Base-by-base conservation (phyloP, 2,888 invertebrate species). In the Acanthosoma haemorrhoidale region DNA sequence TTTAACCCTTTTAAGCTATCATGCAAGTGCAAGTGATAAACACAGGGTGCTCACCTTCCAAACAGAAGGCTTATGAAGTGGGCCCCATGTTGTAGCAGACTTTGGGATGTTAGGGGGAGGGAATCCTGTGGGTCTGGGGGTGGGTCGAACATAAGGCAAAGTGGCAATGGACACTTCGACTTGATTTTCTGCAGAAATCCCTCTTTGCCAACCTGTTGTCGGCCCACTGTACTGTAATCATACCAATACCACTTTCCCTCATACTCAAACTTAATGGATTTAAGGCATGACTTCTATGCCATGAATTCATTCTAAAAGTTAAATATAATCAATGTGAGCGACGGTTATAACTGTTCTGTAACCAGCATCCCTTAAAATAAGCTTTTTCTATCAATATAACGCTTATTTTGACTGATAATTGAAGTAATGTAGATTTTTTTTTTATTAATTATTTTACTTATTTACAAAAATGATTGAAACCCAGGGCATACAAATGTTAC, bases 61-160 rank as follows among this genome's bases (percentile, higher is more conserved):
- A 79, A 83, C 83, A 80, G 84, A 83, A 80, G 84, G 84, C 82
- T 84, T 85, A 81, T 85, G 84, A 80, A 85, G 83, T 79, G 84
- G 83, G 79, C 84, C 84, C 85, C 85, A 85, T 79, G 85, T 85
- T 78, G 85, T 84, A 78, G 84, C 82, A 78, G 85, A 85, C 82
- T 85, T 85, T 79, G 84, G 84, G 79, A 85, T 82, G 80, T 84
- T 82, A 78, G 82, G 80, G 80, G 82, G 81, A 79, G 80, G 79
- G 78, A 79, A 79, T 77, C 80, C 78, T 77, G 77, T 77, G 77
- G 80, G 81, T 76, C 81, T 80, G 78, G 81, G 80, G 71, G 76
- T 41, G 51, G 71, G 69, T 66, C 66, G 71, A 69, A 69, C 70
- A 73, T 74, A 72, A 68, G 74, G 74, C 71, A 74, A 72, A 69